phyloP scores from a whole-genome alignment of 2,113 vertebrate genomes.

The Triplophysa dalaica region DNA sequence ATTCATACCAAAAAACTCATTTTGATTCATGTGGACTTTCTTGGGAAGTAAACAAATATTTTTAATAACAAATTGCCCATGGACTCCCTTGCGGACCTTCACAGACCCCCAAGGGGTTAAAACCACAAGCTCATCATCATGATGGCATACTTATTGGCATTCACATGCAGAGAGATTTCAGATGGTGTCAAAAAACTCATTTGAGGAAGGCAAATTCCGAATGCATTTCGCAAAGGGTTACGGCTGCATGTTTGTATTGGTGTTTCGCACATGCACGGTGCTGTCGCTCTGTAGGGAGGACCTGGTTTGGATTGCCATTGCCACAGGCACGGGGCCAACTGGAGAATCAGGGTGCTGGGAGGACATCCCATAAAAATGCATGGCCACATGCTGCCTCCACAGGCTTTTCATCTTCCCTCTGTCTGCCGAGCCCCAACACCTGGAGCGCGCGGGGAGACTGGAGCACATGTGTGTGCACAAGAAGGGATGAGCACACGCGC shows the following conservation, averaged over 20 bases:
- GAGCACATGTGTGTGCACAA: constrained; percentile 43
- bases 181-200: constrained; percentile 19
- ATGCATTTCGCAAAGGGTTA: background rate
- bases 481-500: constrained; percentile 19
- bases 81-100: too few species aligned
- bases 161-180: constrained; percentile 12
- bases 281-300: constrained; percentile 51
- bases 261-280: background rate
- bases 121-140: background rate
- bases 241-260: background rate
- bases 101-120: too few species aligned
- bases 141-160: background rate
- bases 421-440: constrained; percentile 68
- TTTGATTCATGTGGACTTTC: too few species aligned
- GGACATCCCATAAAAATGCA: constrained; percentile 71
- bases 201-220: background rate
- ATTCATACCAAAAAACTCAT: too few species aligned
- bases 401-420: constrained; percentile 64
- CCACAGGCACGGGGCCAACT: constrained; percentile 60
- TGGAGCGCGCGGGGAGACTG: constrained; percentile 60
- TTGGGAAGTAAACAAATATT: too few species aligned
- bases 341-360: constrained; percentile 60
- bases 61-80: too few species aligned
- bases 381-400: constrained; percentile 72
- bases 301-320: constrained; percentile 58